Conservation (phyloP, 2,797 vertebrate genomes). For the Bovichtus variegatus region DNA sequence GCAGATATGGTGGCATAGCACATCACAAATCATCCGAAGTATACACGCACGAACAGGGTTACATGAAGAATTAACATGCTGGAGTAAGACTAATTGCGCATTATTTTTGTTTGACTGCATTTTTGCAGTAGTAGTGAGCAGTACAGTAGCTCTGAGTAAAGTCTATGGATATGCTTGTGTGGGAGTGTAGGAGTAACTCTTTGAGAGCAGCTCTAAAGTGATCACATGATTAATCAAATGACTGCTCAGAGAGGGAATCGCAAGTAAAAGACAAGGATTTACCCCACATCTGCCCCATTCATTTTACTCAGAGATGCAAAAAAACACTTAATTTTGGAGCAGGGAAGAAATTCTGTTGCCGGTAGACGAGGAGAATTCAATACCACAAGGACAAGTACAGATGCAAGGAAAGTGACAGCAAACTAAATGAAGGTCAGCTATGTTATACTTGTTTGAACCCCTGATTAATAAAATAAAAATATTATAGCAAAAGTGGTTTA, state of each 20-base stretch:
- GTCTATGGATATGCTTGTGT: background rate
- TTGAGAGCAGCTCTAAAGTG: background rate
- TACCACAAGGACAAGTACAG: background rate
- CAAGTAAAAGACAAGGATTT: slow-evolving; percentile 3
- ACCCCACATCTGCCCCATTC: background rate
- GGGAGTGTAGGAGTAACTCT: background rate
- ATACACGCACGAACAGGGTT: background rate
- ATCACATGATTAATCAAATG: slow-evolving; percentile 8
- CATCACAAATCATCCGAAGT: slow-evolving; percentile 37
- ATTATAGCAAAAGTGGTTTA: background rate
- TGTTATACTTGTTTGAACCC: background rate
- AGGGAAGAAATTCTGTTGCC: background rate
- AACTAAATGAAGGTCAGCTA: background rate
- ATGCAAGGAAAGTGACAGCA: background rate
- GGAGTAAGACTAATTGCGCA: slow-evolving; percentile 29
- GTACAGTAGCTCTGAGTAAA: background rate
- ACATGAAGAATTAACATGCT: slow-evolving; percentile 24
- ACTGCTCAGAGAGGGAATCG: background rate
- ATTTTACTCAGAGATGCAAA: background rate
- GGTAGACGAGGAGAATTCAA: background rate
- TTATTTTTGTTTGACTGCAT: slow-evolving; percentile 43
- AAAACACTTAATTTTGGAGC: background rate
- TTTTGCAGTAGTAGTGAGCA: slow-evolving; percentile 12
- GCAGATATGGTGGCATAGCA: slow-evolving; percentile 12
- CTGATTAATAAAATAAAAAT: background rate